Percentiles rank a stretch among this genome's conserved stretches.
These are phyloP conservation scores for Sebastes diaconus DNA, from an alignment of 2,797 vertebrate species.

Conservation along the genomic window DNA sequence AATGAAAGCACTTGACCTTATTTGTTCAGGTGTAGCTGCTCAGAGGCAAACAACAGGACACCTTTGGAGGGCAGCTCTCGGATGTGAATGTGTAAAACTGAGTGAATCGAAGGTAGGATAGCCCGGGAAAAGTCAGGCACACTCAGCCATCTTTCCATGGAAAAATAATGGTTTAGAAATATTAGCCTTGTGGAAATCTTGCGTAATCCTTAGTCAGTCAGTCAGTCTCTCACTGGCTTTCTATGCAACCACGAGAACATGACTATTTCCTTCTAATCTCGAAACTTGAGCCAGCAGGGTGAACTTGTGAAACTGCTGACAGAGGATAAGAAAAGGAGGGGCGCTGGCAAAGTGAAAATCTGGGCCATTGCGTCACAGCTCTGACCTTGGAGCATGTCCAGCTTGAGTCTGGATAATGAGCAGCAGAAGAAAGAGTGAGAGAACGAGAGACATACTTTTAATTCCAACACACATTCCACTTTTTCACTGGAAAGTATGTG, in stretches of 20 bases:
- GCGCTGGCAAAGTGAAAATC: conserved; percentile 49
- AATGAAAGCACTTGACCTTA: background rate
- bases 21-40: background rate
- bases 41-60: background rate
- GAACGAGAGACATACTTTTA: conserved; percentile 1
- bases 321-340: conserved; percentile 57
- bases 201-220: background rate
- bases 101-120: background rate
- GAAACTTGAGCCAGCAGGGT: conserved; percentile 35
- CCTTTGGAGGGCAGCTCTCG: background rate
- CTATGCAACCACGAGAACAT: conserved; percentile 21
- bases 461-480: background rate
- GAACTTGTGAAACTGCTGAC: conserved; percentile 75
- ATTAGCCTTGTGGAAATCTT: background rate
- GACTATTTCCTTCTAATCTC: conserved; percentile 32
- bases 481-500: background rate
- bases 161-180: background rate
- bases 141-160: background rate
- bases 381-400: conserved; percentile 70
- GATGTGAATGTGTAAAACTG: background rate
- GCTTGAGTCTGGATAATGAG: conserved; percentile 61
- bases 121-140: background rate
- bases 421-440: conserved; percentile 25
- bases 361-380: conserved; percentile 67
- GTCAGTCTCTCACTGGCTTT: background rate